Conservation (phyloP, 2,113 vertebrate genomes). For the Ameiurus melas region DNA sequence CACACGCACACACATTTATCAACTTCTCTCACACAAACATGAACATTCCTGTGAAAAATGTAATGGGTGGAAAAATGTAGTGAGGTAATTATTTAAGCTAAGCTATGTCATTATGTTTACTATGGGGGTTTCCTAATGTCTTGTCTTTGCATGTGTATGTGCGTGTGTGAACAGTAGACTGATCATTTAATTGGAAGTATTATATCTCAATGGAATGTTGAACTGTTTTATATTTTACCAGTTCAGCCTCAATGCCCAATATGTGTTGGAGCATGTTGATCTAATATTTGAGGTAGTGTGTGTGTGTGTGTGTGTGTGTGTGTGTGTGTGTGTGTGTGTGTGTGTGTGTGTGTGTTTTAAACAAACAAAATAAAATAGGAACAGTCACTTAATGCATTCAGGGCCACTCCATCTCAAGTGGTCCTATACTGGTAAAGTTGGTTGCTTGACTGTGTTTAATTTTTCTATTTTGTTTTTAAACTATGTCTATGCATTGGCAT, state of each 20-base stretch:
- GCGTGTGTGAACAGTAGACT: not conserved
- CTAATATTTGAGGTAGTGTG: not conserved
- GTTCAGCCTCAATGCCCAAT: not conserved
- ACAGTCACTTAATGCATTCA: not conserved
- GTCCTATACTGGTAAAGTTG: too few species aligned
- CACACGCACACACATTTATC: not conserved
- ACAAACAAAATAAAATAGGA: not conserved
- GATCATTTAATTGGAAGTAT: conserved; percentile 49
- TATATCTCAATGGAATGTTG: conserved; percentile 48
- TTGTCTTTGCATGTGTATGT: conserved; percentile 10
- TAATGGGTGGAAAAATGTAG: not conserved
- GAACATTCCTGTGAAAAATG: too few species aligned
- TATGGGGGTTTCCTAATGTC: conserved; percentile 12
- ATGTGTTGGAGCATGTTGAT: not conserved
- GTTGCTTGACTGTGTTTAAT: too few species aligned
- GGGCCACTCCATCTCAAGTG: too few species aligned
- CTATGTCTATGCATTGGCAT: too few species aligned
- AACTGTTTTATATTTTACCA: not conserved
- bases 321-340: too few species aligned
- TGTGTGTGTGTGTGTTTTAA: not conserved
- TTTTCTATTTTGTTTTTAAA: too few species aligned
- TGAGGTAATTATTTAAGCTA: conserved; percentile 12
- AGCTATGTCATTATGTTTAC: conserved; percentile 3
- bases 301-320: too few species aligned
- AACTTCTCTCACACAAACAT: not conserved